A percentile compares a stretch with the other conserved stretches of the same genome.
These are phyloP conservation scores for Rostratula benghalensis DNA, from an alignment of 2,113 vertebrate species.

Conservation along the genomic window DNA sequence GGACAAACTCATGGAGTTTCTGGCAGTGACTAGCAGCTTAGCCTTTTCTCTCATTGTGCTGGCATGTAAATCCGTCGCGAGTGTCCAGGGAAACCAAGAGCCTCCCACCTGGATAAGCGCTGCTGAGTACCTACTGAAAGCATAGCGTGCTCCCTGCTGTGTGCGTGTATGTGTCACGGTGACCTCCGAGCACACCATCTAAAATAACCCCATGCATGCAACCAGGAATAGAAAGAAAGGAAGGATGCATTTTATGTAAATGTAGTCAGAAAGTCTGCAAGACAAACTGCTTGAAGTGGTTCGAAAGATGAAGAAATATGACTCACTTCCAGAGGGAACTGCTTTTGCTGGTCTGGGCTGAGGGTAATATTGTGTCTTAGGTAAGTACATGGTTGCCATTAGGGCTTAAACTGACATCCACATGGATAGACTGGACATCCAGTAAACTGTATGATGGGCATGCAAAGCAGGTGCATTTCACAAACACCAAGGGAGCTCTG, in stretches of 20 bases:
- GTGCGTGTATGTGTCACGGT: not conserved
- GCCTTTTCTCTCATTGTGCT: slow-evolving; percentile 5
- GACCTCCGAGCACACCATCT: not conserved
- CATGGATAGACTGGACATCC: not conserved
- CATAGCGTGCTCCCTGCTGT: not conserved
- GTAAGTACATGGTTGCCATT: not conserved
- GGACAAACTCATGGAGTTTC: not conserved
- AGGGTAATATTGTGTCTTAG: not conserved
- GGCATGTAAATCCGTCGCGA: not conserved
- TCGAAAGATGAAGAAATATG: slow-evolving; percentile 25
- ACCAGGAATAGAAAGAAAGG: slow-evolving; percentile 53
- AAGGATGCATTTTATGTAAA: slow-evolving; percentile 59
- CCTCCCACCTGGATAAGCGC: not conserved
- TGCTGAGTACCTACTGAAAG: not conserved
- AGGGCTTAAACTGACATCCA: not conserved
- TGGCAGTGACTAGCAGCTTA: slow-evolving; percentile 9
- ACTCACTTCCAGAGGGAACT: slow-evolving; percentile 51
- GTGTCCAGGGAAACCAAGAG: slow-evolving; percentile 1
- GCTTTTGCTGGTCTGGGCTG: not conserved
- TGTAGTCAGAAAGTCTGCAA: slow-evolving; percentile 56
- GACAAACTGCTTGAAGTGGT: slow-evolving; percentile 49
- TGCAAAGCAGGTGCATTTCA: not conserved
- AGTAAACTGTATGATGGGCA: not conserved
- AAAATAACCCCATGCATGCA: not conserved
- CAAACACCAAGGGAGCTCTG: not conserved